Percentiles rank a stretch among this genome's conserved stretches.
Conservation (phyloP, 2,113 vertebrate species). For the Cinclus cinclus region DNA sequence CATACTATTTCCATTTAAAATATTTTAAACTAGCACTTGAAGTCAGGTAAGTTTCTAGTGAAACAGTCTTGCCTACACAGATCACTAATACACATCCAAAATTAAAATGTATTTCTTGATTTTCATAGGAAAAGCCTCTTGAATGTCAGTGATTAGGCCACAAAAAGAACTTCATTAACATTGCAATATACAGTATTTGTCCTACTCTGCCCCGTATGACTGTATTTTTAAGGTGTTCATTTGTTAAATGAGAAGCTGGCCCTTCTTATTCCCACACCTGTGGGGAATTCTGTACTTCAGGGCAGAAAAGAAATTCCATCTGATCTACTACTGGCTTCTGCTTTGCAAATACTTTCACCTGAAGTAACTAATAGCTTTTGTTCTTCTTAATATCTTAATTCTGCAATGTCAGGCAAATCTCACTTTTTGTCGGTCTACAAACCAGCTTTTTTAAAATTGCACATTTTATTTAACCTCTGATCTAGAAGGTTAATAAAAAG, state of each 20-base stretch:
- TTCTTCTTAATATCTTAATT: neutral
- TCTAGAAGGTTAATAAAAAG: neutral
- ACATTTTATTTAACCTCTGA: neutral
- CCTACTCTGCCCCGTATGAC: neutral
- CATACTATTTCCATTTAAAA: neutral
- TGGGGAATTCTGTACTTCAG: neutral
- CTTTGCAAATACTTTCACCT: neutral
- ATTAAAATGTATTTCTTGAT: neutral
- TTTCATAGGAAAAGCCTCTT: neutral
- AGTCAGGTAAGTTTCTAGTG: neutral
- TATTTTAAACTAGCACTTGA: neutral
- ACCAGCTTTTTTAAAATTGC: neutral
- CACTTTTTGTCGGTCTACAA: neutral
- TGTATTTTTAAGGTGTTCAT: neutral
- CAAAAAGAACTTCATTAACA: neutral
- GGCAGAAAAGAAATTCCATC: neutral
- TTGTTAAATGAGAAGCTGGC: neutral
- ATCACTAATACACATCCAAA: neutral
- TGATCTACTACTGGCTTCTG: neutral
- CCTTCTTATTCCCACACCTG: neutral
- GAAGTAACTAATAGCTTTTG: neutral
- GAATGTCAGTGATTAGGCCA: neutral
- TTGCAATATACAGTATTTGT: neutral
- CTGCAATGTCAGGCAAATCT: neutral
- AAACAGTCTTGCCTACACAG: neutral